These are phyloP conservation scores for Sminthopsis crassicaudata DNA, from an alignment of 2,113 vertebrate genomes.

Conservation along the genomic window DNA sequence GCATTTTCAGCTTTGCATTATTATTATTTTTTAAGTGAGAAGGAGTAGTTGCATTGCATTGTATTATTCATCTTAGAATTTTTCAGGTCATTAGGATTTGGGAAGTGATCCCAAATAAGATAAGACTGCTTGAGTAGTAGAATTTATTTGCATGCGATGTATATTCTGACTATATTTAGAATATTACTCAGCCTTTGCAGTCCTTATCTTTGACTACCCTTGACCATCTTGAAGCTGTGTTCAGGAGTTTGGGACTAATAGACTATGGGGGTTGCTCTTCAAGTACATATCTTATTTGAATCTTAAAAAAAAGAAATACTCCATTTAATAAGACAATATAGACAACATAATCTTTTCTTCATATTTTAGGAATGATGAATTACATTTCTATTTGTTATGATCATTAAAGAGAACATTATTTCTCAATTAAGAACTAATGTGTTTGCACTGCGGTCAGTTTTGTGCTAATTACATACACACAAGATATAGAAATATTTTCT, in stretches of 20 bases:
- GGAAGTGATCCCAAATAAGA: background rate
- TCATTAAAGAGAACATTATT: background rate
- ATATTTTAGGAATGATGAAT: background rate
- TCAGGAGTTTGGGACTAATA: background rate
- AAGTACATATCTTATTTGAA: background rate
- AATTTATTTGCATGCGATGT: slow-evolving; percentile 13
- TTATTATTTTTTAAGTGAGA: background rate
- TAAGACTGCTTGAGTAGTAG: slow-evolving; percentile 7
- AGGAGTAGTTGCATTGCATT: slow-evolving; percentile 30
- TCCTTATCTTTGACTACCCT: background rate
- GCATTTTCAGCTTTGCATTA: slow-evolving; percentile 12
- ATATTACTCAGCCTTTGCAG: background rate
- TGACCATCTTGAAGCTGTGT: background rate
- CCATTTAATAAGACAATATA: slow-evolving; percentile 14
- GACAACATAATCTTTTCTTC: background rate
- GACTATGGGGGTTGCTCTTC: background rate
- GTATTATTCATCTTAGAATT: background rate
- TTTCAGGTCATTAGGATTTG: slow-evolving; percentile 32
- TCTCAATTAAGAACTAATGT: background rate
- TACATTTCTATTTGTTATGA: slow-evolving; percentile 8
- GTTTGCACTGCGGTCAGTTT: background rate
- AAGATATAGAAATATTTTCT: background rate
- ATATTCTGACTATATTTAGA: background rate
- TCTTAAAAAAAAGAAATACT: background rate
- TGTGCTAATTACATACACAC: background rate